Evolutionary conservation across 2,888 invertebrate species (phyloP).

Genomic region (Sphaeridia pumilis): DNA sequence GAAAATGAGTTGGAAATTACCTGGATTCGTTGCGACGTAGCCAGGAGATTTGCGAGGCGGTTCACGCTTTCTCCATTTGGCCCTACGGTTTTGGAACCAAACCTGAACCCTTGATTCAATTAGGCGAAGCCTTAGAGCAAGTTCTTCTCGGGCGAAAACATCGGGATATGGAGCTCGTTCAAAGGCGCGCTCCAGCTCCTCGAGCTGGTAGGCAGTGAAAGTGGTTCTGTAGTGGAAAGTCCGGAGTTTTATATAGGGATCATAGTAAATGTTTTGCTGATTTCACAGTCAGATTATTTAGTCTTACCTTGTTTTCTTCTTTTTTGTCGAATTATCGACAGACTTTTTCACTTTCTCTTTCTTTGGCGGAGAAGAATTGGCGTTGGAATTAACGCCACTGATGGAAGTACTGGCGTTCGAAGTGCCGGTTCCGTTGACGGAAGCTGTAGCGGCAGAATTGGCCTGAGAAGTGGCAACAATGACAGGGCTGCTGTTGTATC

Average conservation of each 20-base stretch:
- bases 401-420: too few species aligned
- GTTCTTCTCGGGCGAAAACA: constrained; percentile 85
- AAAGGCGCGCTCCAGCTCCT: constrained; percentile 85
- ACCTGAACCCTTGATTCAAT: constrained; percentile 62
- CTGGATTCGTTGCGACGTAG: constrained; percentile 36
- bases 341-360: constrained; percentile 55
- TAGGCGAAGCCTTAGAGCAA: constrained; percentile 77
- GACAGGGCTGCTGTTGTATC: constrained; percentile 9
- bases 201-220: constrained; percentile 87
- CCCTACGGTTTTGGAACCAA: constrained; percentile 82
- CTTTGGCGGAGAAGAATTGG: constrained; percentile 24
- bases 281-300: too few species aligned
- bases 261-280: too few species aligned
- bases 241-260: too few species aligned
- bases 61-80: constrained; percentile 88
- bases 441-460: constrained; percentile 14
- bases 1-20: too few species aligned
- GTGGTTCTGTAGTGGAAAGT: constrained; percentile 72
- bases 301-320: constrained; percentile 88
- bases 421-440: constrained; percentile 15
- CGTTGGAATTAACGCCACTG: too few species aligned
- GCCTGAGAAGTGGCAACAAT: constrained; percentile 2
- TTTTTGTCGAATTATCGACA: constrained; percentile 76
- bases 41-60: constrained; percentile 68
- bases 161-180: constrained; percentile 93